Base-by-base conservation (phyloP, 2,113 vertebrate species). In the Notechis scutatus region DNA sequence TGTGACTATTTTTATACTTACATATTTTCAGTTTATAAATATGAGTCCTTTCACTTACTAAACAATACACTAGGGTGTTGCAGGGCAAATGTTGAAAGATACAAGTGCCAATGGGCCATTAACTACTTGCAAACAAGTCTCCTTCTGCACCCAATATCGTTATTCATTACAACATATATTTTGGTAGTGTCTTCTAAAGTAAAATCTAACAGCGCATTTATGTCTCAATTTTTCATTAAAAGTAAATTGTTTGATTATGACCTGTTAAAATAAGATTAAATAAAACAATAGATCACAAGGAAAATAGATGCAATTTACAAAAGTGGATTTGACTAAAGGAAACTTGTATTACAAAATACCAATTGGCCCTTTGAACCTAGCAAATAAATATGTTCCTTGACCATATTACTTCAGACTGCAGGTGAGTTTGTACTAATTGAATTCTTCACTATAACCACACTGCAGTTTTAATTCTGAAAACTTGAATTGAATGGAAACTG, bases 1-100 rank as follows among this genome's bases (percentile, higher is more conserved):
- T 92, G 57, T 96, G 94, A 95, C 96, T 96, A 90, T 96, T 97
- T 96, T 94, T 64, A 96, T 96, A 96, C 90, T 95, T 93, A 95
- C 95, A 96, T 96, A 96, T 95, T 95, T 92, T 94, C 92, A 95
- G 93, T 45, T 34, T 86, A 87, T 55, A 69, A 90, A 97, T 89
- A 96, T 94, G 95, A 90, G 95, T 95, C 87, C 96, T 96, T 95
- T 94, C 96, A 96, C 94, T 95, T 92, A 94, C 7, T 85, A 56
- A 90, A 95, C 93, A 90, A 88, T 96, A 95, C 95, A 94, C 50
- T 94, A 95, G 91, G 94, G 94, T 96, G 55, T 94, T 95, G 95
- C 91, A 74, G 94, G 94, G 94, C 95, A 93, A 95, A 95, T 92
- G 93, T 91, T 0, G 0, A 92, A 94, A 92, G 14, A 95, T 34